Conservation (phyloP, 2,113 vertebrate genomes). For the Dipodomys stephensi region DNA sequence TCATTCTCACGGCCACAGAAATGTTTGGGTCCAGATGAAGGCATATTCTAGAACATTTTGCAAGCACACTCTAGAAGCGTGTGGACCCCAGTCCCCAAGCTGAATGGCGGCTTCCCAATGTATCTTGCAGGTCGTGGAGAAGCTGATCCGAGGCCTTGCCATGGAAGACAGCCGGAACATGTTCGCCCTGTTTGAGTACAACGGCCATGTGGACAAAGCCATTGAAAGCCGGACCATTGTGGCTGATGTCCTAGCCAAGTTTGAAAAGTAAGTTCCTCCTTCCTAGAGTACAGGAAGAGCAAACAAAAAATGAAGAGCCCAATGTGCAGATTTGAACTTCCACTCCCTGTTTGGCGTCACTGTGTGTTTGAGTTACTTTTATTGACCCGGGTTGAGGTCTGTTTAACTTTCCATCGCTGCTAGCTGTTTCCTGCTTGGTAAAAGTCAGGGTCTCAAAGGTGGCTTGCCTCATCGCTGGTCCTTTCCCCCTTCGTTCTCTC, state of each 20-base stretch:
- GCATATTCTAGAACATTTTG: not conserved
- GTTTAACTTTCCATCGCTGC: not conserved
- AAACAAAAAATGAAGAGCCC: not conserved
- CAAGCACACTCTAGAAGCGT: not conserved
- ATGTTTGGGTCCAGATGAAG: not conserved
- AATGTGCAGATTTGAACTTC: not conserved
- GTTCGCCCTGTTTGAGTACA: constrained; percentile 98
- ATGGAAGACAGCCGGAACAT: constrained; percentile 99
- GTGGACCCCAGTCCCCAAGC: not conserved
- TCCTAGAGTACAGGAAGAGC: not conserved
- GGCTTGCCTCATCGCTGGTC: too few relatives aligned
- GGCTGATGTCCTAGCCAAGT: constrained; percentile 96
- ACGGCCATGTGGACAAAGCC: constrained; percentile 92
- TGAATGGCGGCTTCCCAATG: rapidly evolving
- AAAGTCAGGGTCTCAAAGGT: not conserved
- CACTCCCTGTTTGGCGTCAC: not conserved
- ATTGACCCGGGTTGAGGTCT: not conserved
- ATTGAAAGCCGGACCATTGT: constrained; percentile 96
- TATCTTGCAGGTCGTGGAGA: constrained; percentile 95
- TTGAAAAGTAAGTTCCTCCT: constrained; percentile 93
- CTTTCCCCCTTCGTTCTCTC: not conserved
- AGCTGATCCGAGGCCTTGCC: constrained; percentile 95
- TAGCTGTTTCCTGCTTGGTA: not conserved
- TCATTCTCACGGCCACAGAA: too few relatives aligned
- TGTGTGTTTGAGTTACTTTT: not conserved